Evolutionary conservation across 2,888 invertebrate species (phyloP).

Genomic region (Ormyrus nitidulus): DNA sequence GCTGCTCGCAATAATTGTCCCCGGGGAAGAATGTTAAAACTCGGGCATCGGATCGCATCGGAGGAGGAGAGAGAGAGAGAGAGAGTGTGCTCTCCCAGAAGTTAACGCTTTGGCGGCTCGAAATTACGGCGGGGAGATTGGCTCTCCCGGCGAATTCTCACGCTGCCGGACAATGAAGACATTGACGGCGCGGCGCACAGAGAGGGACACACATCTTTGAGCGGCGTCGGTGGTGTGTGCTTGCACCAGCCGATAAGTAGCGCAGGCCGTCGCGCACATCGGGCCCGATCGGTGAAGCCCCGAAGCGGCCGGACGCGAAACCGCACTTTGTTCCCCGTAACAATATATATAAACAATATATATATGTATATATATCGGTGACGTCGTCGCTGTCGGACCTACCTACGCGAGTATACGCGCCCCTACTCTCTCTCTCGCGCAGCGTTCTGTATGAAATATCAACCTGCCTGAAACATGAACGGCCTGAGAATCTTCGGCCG

Average conservation of each 20-base stretch:
- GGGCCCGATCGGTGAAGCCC: constrained; percentile 58
- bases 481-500: constrained; percentile 73
- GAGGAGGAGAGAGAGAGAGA: not conserved
- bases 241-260: not conserved
- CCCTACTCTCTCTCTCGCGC: not conserved
- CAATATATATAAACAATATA: constrained; percentile 58
- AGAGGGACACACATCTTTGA: constrained; percentile 19
- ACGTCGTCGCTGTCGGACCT: constrained; percentile 57
- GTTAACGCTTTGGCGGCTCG: constrained; percentile 40
- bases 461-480: constrained; percentile 75
- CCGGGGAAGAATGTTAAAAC: no score
- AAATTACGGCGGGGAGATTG: constrained; percentile 23
- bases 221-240: not conserved
- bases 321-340: constrained; percentile 71
- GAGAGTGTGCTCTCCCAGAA: constrained; percentile 8
- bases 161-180: constrained; percentile 56
- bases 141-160: constrained; percentile 33
- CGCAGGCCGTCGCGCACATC: not conserved
- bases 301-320: constrained; percentile 71
- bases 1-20: not conserved
- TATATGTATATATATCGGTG: constrained; percentile 64
- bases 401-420: constrained; percentile 51
- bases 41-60: no score
- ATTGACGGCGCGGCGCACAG: constrained; percentile 46
- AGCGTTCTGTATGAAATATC: constrained; percentile 74